These are phyloP conservation scores for Gavia stellata DNA, from an alignment of 2,113 vertebrate genomes.

Conservation along the genomic window DNA sequence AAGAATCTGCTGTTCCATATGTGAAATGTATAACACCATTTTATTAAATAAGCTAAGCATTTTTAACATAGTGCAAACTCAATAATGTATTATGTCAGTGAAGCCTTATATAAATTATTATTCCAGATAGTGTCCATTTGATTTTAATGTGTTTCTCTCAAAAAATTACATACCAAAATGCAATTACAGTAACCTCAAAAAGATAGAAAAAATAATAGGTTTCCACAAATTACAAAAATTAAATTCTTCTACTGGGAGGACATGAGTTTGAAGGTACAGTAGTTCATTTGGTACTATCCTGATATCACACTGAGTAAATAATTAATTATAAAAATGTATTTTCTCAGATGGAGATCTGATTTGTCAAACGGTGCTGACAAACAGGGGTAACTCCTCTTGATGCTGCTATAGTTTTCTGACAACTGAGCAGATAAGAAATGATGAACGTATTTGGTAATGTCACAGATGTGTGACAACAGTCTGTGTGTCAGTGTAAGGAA, in stretches of 20 bases:
- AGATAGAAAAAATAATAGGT: not conserved
- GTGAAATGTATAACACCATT: not conserved
- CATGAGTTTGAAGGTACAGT: not conserved
- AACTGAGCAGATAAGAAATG: not conserved
- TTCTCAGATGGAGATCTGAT: not conserved
- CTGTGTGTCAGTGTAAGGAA: not conserved
- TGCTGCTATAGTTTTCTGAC: not conserved
- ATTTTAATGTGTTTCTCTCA: not conserved
- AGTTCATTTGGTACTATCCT: not conserved
- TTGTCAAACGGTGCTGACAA: not conserved
- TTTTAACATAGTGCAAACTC: not conserved
- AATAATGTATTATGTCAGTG: not conserved
- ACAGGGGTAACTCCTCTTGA: not conserved
- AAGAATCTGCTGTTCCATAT: not conserved
- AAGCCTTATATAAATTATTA: not conserved
- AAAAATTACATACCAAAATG: not conserved
- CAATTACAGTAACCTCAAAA: not conserved
- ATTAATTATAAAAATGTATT: accelerated
- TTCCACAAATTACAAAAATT: not conserved
- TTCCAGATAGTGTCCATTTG: not conserved
- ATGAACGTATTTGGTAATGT: not conserved
- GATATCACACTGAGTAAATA: not conserved
- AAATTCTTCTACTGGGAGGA: not conserved
- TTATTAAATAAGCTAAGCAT: not conserved
- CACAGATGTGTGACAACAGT: not conserved